phyloP scores from a whole-genome alignment of 2,888 invertebrate genomes.

The Saturnia japonica region DNA sequence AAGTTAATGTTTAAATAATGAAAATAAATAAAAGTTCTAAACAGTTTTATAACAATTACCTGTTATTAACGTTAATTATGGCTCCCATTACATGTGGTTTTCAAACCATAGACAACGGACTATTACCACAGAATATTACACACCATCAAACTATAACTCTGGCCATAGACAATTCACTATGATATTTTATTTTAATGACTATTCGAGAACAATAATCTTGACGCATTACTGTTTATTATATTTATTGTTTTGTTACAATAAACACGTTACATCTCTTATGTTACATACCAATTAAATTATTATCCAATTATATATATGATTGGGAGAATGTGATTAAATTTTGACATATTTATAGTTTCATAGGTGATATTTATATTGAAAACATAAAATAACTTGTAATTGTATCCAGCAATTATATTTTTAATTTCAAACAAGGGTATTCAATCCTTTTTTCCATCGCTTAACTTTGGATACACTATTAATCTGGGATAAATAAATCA shows the following conservation, averaged over 20 bases:
- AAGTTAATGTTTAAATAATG: conserved; percentile 22
- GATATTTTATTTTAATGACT: conserved; percentile 55
- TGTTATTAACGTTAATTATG: conserved; percentile 68
- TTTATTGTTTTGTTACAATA: conserved; percentile 24
- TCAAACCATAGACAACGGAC: conserved; percentile 56
- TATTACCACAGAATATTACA: too few relatives aligned
- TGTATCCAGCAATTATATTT: background rate
- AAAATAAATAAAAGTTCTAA: conserved; percentile 34
- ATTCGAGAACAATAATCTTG: conserved; percentile 25
- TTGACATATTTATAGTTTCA: conserved; percentile 27
- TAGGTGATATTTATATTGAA: background rate
- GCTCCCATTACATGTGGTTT: conserved; percentile 57
- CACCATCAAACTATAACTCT: conserved; percentile 46
- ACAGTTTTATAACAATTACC: conserved; percentile 52
- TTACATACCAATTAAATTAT: conserved; percentile 5
- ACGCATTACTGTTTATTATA: conserved; percentile 3
- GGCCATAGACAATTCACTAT: conserved; percentile 39
- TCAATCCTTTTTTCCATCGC: background rate
- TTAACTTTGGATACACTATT: background rate
- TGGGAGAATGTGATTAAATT: conserved; percentile 14
- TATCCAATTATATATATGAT: background rate
- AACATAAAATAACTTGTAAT: background rate
- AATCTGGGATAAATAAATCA: background rate
- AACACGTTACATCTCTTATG: background rate
- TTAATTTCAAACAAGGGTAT: background rate